A percentile compares a stretch with the other conserved stretches of the same genome.
Conservation (phyloP, 2,797 vertebrate species). For the Sarcophilus harrisii region DNA sequence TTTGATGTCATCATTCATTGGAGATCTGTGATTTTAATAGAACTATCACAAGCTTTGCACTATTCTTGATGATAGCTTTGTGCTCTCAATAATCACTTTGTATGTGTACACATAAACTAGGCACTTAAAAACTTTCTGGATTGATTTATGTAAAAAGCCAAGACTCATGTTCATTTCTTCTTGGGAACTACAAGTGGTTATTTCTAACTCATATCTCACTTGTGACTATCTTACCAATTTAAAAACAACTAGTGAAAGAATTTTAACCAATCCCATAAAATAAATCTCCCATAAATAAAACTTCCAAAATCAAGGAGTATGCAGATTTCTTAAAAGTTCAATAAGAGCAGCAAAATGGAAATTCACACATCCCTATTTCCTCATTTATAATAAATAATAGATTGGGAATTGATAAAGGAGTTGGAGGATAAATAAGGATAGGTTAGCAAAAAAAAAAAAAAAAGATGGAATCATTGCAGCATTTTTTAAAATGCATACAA, state of each 20-base stretch:
- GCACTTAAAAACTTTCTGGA: no score
- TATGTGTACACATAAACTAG: no score
- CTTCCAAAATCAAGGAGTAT: not conserved
- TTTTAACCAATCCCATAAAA: not conserved
- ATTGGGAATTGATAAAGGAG: not conserved
- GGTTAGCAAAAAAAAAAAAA: not conserved
- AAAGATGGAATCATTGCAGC: not conserved
- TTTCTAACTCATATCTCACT: not conserved
- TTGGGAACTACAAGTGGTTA: not conserved
- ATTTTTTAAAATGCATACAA: not conserved
- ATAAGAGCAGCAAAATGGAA: not conserved
- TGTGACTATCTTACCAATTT: not conserved
- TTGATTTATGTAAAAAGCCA: no score
- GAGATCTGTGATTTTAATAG: slow-evolving; percentile 17
- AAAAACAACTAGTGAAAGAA: not conserved
- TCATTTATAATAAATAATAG: not conserved
- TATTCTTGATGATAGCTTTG: slow-evolving; percentile 18
- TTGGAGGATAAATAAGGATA: not conserved
- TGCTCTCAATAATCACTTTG: no score
- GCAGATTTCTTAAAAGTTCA: not conserved
- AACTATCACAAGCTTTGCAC: slow-evolving; percentile 12
- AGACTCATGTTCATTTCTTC: not conserved
- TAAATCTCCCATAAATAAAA: not conserved
- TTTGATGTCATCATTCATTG: not conserved
- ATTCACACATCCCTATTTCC: not conserved